Percentiles rank a stretch among this genome's conserved stretches.
Conservation (phyloP, 1,140 invertebrate species). For the fruit fly (Drosophila melanogaster) region Release_6_plus_ISO1_MT NT_033779.5:15092001-15092500, state of each 20-base stretch:
- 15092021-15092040: no score
- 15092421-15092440: constrained; percentile 79
- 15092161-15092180: constrained; percentile 96
- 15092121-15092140: constrained; percentile 95
- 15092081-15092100: no score
- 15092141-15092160: constrained; percentile 90
- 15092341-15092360: constrained; percentile 76
- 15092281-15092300: constrained; percentile 80
- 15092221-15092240: constrained; percentile 87
- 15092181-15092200: constrained; percentile 95
- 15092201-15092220: constrained; percentile 92
- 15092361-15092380: constrained; percentile 79
- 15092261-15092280: constrained; percentile 82
- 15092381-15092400: constrained; percentile 72
- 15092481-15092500: constrained; percentile 63
- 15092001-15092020: not conserved
- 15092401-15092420: constrained; percentile 52
- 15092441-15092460: constrained; percentile 79
- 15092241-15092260: constrained; percentile 81
- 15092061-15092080: no score
- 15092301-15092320: constrained; percentile 34
- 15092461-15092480: constrained; percentile 82
- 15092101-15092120: constrained; percentile 32
- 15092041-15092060: no score
- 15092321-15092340: constrained; percentile 51